Evolutionary conservation across 2,888 invertebrate species (phyloP).

Genomic region (Zeuzera pyrina): DNA sequence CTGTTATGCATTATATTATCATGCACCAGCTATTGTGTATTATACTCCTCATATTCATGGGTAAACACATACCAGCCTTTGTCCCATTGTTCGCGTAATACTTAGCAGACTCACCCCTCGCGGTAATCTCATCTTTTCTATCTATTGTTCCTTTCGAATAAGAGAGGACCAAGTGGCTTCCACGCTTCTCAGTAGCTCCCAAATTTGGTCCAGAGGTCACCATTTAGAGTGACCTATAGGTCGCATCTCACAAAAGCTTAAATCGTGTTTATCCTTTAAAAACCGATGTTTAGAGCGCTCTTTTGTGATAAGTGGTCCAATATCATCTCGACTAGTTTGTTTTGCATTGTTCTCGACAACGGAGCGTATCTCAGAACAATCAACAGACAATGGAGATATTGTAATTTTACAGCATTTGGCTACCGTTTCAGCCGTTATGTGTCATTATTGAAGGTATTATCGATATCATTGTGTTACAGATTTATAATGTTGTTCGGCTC

Average conservation of each 20-base stretch:
- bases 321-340: conserved; percentile 18
- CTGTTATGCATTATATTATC: conserved; percentile 63
- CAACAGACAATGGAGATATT: conserved; percentile 39
- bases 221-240: conserved; percentile 54
- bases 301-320: conserved; percentile 19
- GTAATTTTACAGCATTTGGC: conserved; percentile 59
- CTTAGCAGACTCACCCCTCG: conserved; percentile 68
- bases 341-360: conserved; percentile 26
- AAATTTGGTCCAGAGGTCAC: conserved; percentile 55
- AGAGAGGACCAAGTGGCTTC: conserved; percentile 35
- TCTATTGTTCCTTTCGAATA: conserved; percentile 45
- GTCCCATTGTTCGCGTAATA: conserved; percentile 61
- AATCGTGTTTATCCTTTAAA: conserved; percentile 49
- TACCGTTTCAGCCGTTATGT: conserved; percentile 61
- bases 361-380: conserved; percentile 46
- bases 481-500: conserved; percentile 53
- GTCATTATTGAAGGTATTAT: conserved; percentile 57
- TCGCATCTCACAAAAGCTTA: conserved; percentile 47
- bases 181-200: conserved; percentile 26
- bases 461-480: conserved; percentile 59
- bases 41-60: conserved; percentile 66
- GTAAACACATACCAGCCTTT: conserved; percentile 69
- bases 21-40: conserved; percentile 57
- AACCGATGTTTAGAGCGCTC: conserved; percentile 28
- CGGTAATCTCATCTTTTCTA: conserved; percentile 50